Evolutionary conservation across 2,797 vertebrate genomes (phyloP), one percentile per base, ranked within the genome.

Genomic region (Falco concolor): DNA sequence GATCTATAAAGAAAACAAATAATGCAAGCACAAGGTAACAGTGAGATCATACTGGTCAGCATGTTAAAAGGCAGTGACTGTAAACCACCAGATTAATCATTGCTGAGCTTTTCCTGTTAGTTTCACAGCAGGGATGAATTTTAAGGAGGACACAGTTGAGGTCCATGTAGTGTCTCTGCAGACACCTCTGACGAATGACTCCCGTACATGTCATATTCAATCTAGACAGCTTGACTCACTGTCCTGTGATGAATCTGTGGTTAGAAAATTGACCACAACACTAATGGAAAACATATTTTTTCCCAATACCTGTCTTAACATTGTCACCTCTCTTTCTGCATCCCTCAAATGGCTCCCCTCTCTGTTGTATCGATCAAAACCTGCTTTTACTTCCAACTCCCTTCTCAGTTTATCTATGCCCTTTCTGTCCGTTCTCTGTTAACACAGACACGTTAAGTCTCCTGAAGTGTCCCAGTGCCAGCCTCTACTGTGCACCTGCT

Each of bases 81-180:
- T 60, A 96, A 95, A 84, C 86, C 84, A 93, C 64, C 8, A 70
- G 78, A 90, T 97, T 73, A 95, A 80, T 96, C 90, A 93, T 9
- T 68, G 68, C 72, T 38, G 84, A 79, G 85, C 73, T 90, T 69
- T 92, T 96, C 81, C 95, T 90, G 86, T 85, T 84, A 56, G 78
- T 40, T 38, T 64, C 78, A 45, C 57, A 42, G 68, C 52, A 83
- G 56, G 45, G 67, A 53, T 79, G 77, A 79, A 54, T 90, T 65
- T 87, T 89, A 81, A 84, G 80, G 87, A 91, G 77, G 83, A 63
- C 69, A 59, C 45, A 34, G 57, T 1, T 60, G 70, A 84, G 45
- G 67, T 40, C 78, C 38, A 6, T 2, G 19, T 32, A 59, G 44
- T 67, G 38, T 30, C 64, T 60, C 56, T 56, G 67, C 45, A 60